Evolutionary conservation across 2,797 vertebrate species (phyloP).

Genomic region (Semaprochilodus insignis): DNA sequence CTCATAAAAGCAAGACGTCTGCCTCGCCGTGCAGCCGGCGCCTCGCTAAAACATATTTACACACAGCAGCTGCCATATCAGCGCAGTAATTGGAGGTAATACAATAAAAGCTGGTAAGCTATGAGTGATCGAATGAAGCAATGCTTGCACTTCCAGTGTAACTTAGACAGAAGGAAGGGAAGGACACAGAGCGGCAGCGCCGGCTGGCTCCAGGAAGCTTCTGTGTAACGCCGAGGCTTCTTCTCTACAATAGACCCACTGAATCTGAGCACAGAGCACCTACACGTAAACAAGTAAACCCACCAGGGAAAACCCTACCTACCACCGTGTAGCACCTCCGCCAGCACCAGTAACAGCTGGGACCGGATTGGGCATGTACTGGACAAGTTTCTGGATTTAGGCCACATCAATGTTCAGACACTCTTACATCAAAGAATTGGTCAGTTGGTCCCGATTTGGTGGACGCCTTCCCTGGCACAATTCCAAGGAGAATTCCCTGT

Average conservation of each 20-base stretch:
- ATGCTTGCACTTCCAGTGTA: constrained; percentile 4
- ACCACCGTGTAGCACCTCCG: no score
- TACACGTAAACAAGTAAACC: no score
- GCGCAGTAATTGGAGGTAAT: constrained; percentile 35
- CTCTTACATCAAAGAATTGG: no score
- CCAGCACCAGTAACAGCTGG: no score
- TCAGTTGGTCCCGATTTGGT: no score
- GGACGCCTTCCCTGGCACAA: no score
- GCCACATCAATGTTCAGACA: no score
- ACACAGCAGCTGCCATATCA: constrained; percentile 19
- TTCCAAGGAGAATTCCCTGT: no score
- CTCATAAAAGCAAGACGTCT: constrained; percentile 23
- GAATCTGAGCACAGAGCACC: no score
- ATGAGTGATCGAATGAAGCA: constrained; percentile 59
- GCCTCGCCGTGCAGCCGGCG: neutral
- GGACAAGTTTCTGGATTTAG: no score
- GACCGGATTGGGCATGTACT: no score
- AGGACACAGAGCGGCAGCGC: neutral
- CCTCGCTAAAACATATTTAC: constrained; percentile 20
- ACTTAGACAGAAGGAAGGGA: neutral
- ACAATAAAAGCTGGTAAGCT: constrained; percentile 40
- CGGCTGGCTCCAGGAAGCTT: neutral
- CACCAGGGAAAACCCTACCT: no score
- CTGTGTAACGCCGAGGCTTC: neutral
- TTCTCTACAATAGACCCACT: neutral